A percentile compares a stretch with the other conserved stretches of the same genome.
Evolutionary conservation across 2,888 invertebrate genomes (phyloP).

Genomic region (Latheticus oryzae): DNA sequence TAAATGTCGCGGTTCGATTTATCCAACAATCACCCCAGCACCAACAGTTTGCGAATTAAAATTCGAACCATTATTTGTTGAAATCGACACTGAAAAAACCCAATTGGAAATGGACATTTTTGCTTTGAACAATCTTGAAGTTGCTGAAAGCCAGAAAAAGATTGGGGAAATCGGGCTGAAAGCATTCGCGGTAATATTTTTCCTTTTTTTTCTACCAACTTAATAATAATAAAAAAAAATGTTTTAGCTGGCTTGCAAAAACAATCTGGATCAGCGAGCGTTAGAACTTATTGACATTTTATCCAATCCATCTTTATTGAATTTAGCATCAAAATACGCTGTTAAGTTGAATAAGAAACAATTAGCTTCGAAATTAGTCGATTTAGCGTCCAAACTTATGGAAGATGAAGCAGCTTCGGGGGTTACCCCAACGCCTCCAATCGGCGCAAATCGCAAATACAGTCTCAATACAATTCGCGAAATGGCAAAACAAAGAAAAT

Average conservation of each 20-base stretch:
- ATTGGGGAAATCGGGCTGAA: slow-evolving; percentile 86
- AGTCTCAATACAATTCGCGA: slow-evolving; percentile 12
- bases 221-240: too few species aligned
- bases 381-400: slow-evolving; percentile 53
- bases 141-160: slow-evolving; percentile 74
- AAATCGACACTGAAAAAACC: slow-evolving; percentile 79
- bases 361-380: slow-evolving; percentile 79
- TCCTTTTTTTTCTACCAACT: too few species aligned
- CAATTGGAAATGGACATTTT: slow-evolving; percentile 82
- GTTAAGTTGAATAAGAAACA: slow-evolving; percentile 80
- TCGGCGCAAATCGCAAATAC: neutral
- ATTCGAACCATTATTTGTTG: slow-evolving; percentile 69
- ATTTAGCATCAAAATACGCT: slow-evolving; percentile 90
- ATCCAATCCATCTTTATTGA: slow-evolving; percentile 80
- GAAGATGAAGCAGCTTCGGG: slow-evolving; percentile 47
- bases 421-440: neutral
- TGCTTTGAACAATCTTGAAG: slow-evolving; percentile 72
- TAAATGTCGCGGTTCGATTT: slow-evolving; percentile 88
- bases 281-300: slow-evolving; percentile 87
- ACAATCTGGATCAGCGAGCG: slow-evolving; percentile 86
- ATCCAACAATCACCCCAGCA: slow-evolving; percentile 87
- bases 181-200: slow-evolving; percentile 86
- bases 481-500: too few species aligned
- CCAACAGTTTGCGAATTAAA: slow-evolving; percentile 84
- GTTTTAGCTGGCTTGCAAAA: slow-evolving; percentile 81